Evolutionary conservation across 2,888 invertebrate species (phyloP).

Genomic region (Caenorhabditis zanzibari): DNA sequence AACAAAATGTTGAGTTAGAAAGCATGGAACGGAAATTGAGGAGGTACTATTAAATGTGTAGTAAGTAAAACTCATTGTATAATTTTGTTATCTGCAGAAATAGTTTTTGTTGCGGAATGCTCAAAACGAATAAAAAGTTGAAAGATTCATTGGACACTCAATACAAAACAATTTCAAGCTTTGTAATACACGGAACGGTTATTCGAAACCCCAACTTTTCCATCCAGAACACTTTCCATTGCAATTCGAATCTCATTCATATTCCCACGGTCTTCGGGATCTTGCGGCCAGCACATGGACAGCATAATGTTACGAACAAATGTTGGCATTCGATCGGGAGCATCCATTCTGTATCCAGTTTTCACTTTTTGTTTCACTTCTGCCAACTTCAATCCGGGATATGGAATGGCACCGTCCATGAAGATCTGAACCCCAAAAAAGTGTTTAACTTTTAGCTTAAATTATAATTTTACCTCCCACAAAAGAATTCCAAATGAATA

Average conservation of each 20-base stretch:
- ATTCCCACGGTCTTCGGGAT: slow-evolving; percentile 60
- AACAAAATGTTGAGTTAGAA: background rate
- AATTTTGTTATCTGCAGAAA: no score
- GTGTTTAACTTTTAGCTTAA: background rate
- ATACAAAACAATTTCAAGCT: background rate
- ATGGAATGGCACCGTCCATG: slow-evolving; percentile 73
- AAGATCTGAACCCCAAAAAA: slow-evolving; percentile 30
- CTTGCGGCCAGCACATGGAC: slow-evolving; percentile 54
- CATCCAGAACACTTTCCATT: slow-evolving; percentile 60
- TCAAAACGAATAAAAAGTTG: background rate
- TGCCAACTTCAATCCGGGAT: slow-evolving; percentile 71
- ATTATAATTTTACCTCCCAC: slow-evolving; percentile 66
- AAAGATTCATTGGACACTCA: background rate
- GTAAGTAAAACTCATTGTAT: no score
- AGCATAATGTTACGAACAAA: slow-evolving; percentile 70
- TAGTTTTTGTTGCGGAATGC: no score
- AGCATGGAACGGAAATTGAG: background rate
- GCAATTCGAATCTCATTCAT: slow-evolving; percentile 59
- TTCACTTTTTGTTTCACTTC: slow-evolving; percentile 70
- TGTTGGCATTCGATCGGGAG: slow-evolving; percentile 76
- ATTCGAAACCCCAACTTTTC: slow-evolving; percentile 34
- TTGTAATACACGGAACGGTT: slow-evolving; percentile 46
- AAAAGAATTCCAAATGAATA: slow-evolving; percentile 75
- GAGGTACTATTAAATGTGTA: no score
- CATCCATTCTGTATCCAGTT: slow-evolving; percentile 70